Percentiles rank a stretch among this genome's conserved stretches.
These are phyloP conservation scores for Andrena fulva DNA, from an alignment of 2,888 invertebrate species.

Conservation along the genomic window DNA sequence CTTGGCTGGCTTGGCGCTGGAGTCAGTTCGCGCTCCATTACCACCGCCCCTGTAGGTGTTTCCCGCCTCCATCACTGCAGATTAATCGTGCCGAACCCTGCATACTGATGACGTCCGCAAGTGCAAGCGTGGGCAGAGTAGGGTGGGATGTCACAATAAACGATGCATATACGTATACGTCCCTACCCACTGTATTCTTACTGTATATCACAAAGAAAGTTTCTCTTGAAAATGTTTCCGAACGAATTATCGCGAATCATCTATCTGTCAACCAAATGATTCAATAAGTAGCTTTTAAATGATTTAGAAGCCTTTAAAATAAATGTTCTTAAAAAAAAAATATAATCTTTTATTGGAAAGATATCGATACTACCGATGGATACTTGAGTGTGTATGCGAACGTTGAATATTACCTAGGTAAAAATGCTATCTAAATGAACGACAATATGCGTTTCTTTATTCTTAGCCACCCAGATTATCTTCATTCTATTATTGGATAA, in stretches of 20 bases:
- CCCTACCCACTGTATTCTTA: neutral
- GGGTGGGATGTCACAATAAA: conserved; percentile 27
- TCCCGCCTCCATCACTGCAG: too few relatives aligned
- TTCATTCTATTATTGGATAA: neutral
- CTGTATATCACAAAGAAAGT: neutral
- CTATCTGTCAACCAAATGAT: neutral
- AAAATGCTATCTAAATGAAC: neutral
- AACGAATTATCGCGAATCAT: neutral
- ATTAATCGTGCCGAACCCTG: neutral
- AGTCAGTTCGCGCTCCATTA: too few relatives aligned
- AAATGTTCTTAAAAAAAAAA: neutral
- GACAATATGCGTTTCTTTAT: neutral
- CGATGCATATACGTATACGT: neutral
- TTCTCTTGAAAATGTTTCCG: neutral
- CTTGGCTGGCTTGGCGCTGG: too few relatives aligned
- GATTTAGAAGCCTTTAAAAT: neutral
- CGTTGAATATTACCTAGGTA: neutral
- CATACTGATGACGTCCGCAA: conserved; percentile 59
- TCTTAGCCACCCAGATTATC: neutral
- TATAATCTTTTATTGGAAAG: neutral
- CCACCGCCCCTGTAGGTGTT: too few relatives aligned
- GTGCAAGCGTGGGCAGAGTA: conserved; percentile 31
- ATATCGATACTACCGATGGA: neutral
- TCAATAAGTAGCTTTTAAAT: neutral
- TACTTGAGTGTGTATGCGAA: neutral